Percentiles rank a stretch among this genome's conserved stretches.
Conservation (phyloP, 2,797 vertebrate species). For the Trematomus bernacchii region DNA sequence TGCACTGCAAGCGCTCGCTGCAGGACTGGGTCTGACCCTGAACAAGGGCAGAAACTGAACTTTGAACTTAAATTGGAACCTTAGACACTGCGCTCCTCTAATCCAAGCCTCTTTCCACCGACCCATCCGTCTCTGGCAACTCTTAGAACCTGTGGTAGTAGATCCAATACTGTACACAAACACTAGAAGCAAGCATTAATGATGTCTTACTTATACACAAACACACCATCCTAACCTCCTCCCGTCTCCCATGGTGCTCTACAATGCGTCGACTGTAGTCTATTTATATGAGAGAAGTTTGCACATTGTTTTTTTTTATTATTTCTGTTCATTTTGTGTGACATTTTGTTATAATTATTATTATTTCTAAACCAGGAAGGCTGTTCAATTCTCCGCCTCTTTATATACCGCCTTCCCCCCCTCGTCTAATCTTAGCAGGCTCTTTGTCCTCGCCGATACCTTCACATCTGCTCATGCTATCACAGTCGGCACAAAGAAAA, state of each 20-base stretch:
- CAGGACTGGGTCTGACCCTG: constrained; percentile 96
- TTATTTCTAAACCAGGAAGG: constrained; percentile 73
- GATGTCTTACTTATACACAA: constrained; percentile 41
- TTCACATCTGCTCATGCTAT: constrained; percentile 58
- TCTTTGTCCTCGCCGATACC: constrained; percentile 35
- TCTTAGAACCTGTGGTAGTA: constrained; percentile 57
- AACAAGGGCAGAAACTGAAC: constrained; percentile 41
- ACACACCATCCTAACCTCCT: constrained; percentile 55
- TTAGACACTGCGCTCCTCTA: constrained; percentile 39
- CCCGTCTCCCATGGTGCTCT: constrained; percentile 81
- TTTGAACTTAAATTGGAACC: constrained; percentile 53
- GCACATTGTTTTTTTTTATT: constrained; percentile 81
- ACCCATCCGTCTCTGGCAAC: constrained; percentile 52
- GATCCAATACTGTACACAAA: constrained; percentile 65
- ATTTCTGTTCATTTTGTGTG: constrained; percentile 71
- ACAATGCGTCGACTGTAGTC: constrained; percentile 81
- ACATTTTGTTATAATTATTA: constrained; percentile 58
- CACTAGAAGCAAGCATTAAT: constrained; percentile 39
- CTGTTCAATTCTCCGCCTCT: constrained; percentile 42
- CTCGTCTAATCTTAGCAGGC: constrained; percentile 29
- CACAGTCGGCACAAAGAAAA: constrained; percentile 19
- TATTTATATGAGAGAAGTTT: constrained; percentile 88
- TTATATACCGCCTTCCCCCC: constrained; percentile 24
- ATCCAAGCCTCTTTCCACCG: constrained; percentile 31
- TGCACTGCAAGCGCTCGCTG: constrained; percentile 97